Base-by-base conservation (phyloP, 2,888 invertebrate species). In the Petrophora chlorosata region DNA sequence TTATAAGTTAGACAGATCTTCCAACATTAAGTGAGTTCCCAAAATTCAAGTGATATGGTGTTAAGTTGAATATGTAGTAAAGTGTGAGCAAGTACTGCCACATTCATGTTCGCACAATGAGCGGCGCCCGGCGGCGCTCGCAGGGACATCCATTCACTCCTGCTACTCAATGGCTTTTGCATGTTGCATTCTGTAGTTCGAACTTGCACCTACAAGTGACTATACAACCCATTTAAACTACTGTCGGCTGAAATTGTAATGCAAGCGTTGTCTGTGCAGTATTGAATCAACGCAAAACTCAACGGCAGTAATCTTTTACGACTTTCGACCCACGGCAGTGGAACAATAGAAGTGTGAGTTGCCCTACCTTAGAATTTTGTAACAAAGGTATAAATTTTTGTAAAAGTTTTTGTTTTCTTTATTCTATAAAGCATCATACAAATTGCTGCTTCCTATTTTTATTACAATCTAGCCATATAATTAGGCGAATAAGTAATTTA, bases 111-210 rank as follows among this genome's bases (percentile, higher is more conserved):
- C 65, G 45, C 58, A 76, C 75, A 76, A 73, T 72, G 63, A 58
- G 45, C 33, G 44, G 56, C 48, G 34, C 53, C 66, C 65, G 67
- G 53, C 64, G 59, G 58, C 65, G 63, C 62, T 67, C 59, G 57
- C 52, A 62, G 62, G 56, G 61, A 76, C 72, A 71, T 67, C 72
- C 71, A 77, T 80, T 76, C 74, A 73, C 62, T 69, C 55, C 55
- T 59, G 64, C 70, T 71, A 61, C 76, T 76, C 74, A 78, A 82
- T 82, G 77, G 80, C 76, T 79, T 82, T 83, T 80, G 79, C 80
- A 78, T 81, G 85, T 83, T 77, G 73, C 75, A 78, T 73, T 75
- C 70, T 69, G 67, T 61, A 55, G 48, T 63, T 51, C 56, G 49
- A 59, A 67, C 63, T 70, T 58, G 60, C 69, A 67, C 65, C 9